phyloP scores from a whole-genome alignment of 2,888 invertebrate species.

The Nematopogon swammerdamellus region DNA sequence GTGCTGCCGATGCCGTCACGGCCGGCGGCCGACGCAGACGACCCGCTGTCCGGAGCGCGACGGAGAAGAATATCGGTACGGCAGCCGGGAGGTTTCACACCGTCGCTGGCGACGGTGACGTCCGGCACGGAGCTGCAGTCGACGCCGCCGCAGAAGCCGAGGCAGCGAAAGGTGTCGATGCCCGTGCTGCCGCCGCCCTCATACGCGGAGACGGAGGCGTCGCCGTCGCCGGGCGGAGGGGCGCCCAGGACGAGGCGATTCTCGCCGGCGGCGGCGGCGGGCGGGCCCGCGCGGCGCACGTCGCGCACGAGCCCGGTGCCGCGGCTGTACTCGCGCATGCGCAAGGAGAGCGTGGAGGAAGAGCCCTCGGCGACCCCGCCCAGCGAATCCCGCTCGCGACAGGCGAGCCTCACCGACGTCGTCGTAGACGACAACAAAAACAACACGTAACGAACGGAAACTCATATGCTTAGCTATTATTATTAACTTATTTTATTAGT shows the following conservation, averaged over 20 bases:
- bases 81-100: conserved; percentile 39
- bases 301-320: conserved; percentile 37
- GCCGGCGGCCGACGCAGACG: conserved; percentile 11
- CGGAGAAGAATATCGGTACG: conserved; percentile 42
- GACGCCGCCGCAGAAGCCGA: conserved; percentile 39
- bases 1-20: conserved; percentile 22
- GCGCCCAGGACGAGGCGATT: conserved; percentile 34
- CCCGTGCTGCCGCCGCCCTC: conserved; percentile 42
- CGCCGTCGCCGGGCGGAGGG: conserved; percentile 19
- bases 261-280: conserved; percentile 37
- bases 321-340: conserved; percentile 40
- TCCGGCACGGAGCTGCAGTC: conserved; percentile 43
- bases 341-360: conserved; percentile 36
- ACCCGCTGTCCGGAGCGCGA: conserved; percentile 23
- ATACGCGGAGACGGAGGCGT: conserved; percentile 26
- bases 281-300: conserved; percentile 19
- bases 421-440: conserved; percentile 49
- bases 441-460: conserved; percentile 30
- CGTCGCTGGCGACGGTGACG: conserved; percentile 43
- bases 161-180: conserved; percentile 42
- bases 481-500: too few species aligned
- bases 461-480: conserved; percentile 18
- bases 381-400: conserved; percentile 22
- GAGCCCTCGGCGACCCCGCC: conserved; percentile 17
- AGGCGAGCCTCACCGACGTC: conserved; percentile 46